phyloP scores from a whole-genome alignment of 2,113 vertebrate genomes.

The Syngnathoides biaculeatus region DNA sequence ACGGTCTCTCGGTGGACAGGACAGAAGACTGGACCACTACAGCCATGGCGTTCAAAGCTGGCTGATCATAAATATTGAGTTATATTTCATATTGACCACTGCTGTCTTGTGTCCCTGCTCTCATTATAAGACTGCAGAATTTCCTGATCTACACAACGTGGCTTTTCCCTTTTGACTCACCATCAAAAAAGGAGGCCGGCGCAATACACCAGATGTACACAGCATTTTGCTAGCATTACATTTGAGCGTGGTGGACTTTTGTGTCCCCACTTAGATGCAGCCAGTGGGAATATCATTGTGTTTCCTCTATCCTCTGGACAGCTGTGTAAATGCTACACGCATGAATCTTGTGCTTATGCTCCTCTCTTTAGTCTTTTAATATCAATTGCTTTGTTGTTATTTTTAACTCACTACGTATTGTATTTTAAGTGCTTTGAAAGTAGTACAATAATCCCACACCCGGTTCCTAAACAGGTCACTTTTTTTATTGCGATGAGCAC shows the following conservation, averaged over 20 bases:
- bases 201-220: constrained; percentile 34
- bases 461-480: not conserved
- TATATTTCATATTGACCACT: constrained; percentile 1
- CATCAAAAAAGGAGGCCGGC: constrained; percentile 21
- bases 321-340: constrained; percentile 59
- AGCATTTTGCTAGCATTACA: constrained; percentile 51
- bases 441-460: not conserved
- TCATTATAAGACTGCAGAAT: not conserved
- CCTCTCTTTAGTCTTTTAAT: constrained; percentile 29
- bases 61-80: constrained; percentile 42
- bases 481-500: not conserved
- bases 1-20: too few species aligned
- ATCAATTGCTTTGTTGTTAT: constrained; percentile 24
- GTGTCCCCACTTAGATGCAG: constrained; percentile 56
- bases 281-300: constrained; percentile 65
- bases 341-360: constrained; percentile 42
- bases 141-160: not conserved
- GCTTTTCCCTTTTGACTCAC: constrained; percentile 29
- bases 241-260: constrained; percentile 47
- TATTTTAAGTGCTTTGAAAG: not conserved
- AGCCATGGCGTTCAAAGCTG: too few species aligned
- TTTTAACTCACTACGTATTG: constrained; percentile 1
- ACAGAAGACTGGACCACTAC: too few species aligned
- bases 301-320: constrained; percentile 69
- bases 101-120: not conserved